Conservation (phyloP, 53 echinoderm and acorn worm species). For the Temnopleurus reevesii region DNA sequence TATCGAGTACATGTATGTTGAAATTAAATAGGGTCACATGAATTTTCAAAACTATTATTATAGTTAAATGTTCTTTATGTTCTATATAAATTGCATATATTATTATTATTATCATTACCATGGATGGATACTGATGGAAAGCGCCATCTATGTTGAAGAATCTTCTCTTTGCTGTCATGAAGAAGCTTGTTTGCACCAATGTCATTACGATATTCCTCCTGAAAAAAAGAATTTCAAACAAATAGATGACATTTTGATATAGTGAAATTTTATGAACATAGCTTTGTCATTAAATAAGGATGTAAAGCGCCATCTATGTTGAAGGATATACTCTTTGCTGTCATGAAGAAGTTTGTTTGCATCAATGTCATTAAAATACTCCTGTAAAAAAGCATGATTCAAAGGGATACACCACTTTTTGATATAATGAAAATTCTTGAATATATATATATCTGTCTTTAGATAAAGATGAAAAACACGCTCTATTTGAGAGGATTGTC, state of each 20-base stretch:
- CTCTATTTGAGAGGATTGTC: slow-evolving; percentile 79
- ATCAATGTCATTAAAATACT: slow-evolving; percentile 73
- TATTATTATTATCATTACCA: no score
- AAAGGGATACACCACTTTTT: no score
- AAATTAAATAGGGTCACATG: no score
- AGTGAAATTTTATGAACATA: no score
- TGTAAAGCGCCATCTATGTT: slow-evolving; percentile 91
- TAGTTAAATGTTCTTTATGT: no score
- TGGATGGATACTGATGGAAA: slow-evolving; percentile 89
- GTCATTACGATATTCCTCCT: slow-evolving; percentile 68
- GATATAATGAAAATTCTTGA: no score
- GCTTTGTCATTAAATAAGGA: no score
- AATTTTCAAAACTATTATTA: no score
- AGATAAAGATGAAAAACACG: slow-evolving; percentile 84
- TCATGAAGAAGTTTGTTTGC: slow-evolving; percentile 67
- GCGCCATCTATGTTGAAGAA: slow-evolving; percentile 90
- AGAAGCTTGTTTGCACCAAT: slow-evolving; percentile 70
- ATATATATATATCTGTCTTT: no score
- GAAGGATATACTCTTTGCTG: slow-evolving; percentile 77
- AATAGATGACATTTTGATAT: no score
- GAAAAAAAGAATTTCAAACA: not conserved
- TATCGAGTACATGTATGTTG: no score
- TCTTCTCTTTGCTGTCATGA: slow-evolving; percentile 78
- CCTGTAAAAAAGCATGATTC: slow-evolving; percentile 7
- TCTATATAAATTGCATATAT: no score